Evolutionary conservation across 2,797 vertebrate species (phyloP), one percentile per base, ranked within the genome.

Genomic region (Astyanax mexicanus): DNA sequence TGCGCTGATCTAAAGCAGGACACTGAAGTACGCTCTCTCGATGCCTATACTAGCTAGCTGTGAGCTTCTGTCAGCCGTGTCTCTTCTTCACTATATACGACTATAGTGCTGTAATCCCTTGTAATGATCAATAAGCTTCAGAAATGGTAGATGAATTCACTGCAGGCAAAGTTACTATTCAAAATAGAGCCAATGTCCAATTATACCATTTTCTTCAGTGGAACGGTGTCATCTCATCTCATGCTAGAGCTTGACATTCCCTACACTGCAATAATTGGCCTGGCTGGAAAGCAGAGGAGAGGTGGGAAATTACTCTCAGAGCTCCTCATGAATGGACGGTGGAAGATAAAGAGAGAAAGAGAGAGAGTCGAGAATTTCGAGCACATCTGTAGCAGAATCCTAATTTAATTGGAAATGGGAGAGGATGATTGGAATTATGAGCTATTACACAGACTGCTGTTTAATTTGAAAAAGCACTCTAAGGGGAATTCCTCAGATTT

Each of bases 51-150:
- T 35, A 29, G 55, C 55, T 58, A 35, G 29, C 23, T 45, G 61
- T 65, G 61, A 27, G 64, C 15, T 47, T 32, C 29, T 66, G 25
- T 29, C 64, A 29, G 23, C 62, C 45, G 23, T 10, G 8, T 45
- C 21, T 2, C 38, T 44, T 66, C 42, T 32, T 21, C 64, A 32
- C n/a, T 27, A 32, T 23, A 49, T 27, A 75, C 72, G 49, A 51
- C 61, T 55, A 57, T 54, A 70, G 74, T 67, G 19, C 71, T 55
- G 3, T 76, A 80, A 66, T 80, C 77, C 72, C 68, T 73, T 21
- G 77, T 90, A 86, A 89, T 88, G 83, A 78, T 86, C 85, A 90
- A 89, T 92, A 88, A 89, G 84, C 83, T 88, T 88, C 69, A 86
- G 80, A 89, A 88, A 90, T 86, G 83, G 81, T 78, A 82, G 86